phyloP scores from a whole-genome alignment of 2,797 vertebrate genomes.

The Poecilia picta region DNA sequence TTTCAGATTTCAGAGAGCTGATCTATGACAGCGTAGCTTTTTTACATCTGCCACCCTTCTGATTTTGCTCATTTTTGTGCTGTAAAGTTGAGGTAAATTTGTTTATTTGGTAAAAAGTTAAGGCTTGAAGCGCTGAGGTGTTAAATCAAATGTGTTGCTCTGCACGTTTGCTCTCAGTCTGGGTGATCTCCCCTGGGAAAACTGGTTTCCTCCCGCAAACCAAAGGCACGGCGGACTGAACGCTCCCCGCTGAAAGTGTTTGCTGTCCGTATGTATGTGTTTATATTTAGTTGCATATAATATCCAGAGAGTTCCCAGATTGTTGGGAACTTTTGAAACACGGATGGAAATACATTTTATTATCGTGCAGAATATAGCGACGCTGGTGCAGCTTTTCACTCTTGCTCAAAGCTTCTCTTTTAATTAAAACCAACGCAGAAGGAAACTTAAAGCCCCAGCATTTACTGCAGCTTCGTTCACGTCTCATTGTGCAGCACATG shows the following conservation, averaged over 20 bases:
- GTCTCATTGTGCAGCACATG: background rate
- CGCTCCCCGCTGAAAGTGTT: conserved; percentile 32
- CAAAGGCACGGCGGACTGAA: conserved; percentile 14
- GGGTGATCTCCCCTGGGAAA: conserved; percentile 22
- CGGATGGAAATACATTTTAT: background rate
- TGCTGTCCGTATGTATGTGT: conserved; percentile 32
- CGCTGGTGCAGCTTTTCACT: background rate
- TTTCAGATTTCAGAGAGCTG: conserved; percentile 14
- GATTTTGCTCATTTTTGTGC: background rate
- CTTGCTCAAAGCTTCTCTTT: background rate
- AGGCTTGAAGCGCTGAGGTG: background rate
- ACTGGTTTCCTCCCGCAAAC: conserved; percentile 41
- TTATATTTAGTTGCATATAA: conserved; percentile 42
- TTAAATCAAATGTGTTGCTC: conserved; percentile 10
- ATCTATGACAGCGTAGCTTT: background rate
- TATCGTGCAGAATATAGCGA: background rate
- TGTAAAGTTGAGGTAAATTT: background rate
- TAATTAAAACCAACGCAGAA: conserved; percentile 9
- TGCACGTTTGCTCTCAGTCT: conserved; percentile 14
- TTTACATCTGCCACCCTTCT: conserved; percentile 1
- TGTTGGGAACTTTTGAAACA: conserved; percentile 16
- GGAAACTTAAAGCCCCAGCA: background rate
- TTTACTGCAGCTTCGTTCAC: background rate
- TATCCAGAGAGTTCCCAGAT: conserved; percentile 5
- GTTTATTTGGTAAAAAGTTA: background rate